Base-by-base conservation (phyloP, 2,888 invertebrate species). In the Tetheella fluctuosa region DNA sequence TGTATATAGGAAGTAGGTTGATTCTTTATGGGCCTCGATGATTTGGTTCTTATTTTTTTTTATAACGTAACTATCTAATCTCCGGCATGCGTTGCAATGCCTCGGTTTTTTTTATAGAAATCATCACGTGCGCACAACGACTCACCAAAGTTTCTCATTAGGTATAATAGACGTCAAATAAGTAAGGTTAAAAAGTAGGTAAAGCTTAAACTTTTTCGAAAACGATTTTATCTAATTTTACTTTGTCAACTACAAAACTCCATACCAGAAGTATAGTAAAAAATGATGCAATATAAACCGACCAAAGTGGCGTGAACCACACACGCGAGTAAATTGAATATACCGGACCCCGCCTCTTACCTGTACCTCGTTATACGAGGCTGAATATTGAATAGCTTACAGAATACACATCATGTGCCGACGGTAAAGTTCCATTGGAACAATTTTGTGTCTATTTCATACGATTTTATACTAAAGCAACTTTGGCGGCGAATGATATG, bases 291-390 rank as follows among this genome's bases (percentile, higher is more conserved):
- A 64, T 58, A 59, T 55, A 63, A n/a, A 30, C 54, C 59, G 25
- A 23, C 58, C 28, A 13, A 64, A 69, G 59, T 39, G 48, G 66
- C 68, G 57, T 6, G 20, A 4, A 67, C 28, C 64, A 55, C 17
- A 23, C 58, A 57, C 54, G 55, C 59, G 48, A 54, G 54, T 61
- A 60, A 64, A 73, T 77, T 74, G 72, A 77, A 77, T 70, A 66
- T 65, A 67, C 23, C 48, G 57, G 60, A 61, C 63, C 73, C 69
- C 81, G 80, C 81, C 81, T 64, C 70, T 81, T 76, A 70, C 75
- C 72, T 82, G 80, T 81, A 73, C 76, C 69, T 74, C 67, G 73
- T 77, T 74, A 73, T 64, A 52, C 55, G 70, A 57, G 39, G 55
- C 48, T 59, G 68, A 61, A 68, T 68, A 67, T 67, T 65, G 62